A percentile compares a stretch with the other conserved stretches of the same genome.
Conservation (phyloP, 2,888 invertebrate species). For the Dasysyrphus albostriatus region DNA sequence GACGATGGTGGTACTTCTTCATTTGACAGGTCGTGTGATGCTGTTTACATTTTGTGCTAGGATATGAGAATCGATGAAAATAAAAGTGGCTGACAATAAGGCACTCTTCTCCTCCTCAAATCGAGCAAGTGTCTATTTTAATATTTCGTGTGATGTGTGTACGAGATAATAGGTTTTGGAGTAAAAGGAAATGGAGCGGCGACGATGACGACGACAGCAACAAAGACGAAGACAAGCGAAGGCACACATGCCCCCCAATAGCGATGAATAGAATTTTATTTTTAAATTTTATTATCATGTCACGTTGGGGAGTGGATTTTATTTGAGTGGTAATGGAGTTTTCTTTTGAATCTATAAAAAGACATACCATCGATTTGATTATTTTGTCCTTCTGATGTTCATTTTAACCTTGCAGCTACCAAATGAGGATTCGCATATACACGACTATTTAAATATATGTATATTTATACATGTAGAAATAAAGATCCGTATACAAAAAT, state of each 20-base stretch:
- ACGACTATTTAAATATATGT: not conserved
- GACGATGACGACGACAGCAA: not conserved
- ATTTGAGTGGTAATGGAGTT: conserved; percentile 34
- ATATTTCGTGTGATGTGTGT: conserved; percentile 36
- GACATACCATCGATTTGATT: conserved; percentile 31
- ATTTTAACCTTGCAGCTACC: conserved; percentile 2
- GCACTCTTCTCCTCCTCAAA: conserved; percentile 22
- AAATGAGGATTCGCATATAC: not conserved
- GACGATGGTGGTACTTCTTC: conserved; percentile 1
- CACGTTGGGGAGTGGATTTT: conserved; percentile 22
- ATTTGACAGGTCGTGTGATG: conserved; percentile 46
- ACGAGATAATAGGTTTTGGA: conserved; percentile 1
- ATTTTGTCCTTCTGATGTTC: conserved; percentile 21
- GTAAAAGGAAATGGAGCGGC: not conserved
- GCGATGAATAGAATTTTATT: conserved; percentile 46
- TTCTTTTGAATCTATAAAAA: conserved; percentile 25
- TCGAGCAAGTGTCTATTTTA: conserved; percentile 55
- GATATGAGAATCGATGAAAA: conserved; percentile 56
- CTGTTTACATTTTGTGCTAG: conserved; percentile 40
- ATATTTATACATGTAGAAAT: too few species aligned
- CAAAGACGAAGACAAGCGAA: not conserved
- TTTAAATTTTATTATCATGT: conserved; percentile 56
- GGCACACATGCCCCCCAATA: not conserved
- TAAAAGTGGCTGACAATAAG: conserved; percentile 41
- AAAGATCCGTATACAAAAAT: not conserved